Base-by-base conservation (phyloP, 2,797 vertebrate species). In the Gastrophryne carolinensis region DNA sequence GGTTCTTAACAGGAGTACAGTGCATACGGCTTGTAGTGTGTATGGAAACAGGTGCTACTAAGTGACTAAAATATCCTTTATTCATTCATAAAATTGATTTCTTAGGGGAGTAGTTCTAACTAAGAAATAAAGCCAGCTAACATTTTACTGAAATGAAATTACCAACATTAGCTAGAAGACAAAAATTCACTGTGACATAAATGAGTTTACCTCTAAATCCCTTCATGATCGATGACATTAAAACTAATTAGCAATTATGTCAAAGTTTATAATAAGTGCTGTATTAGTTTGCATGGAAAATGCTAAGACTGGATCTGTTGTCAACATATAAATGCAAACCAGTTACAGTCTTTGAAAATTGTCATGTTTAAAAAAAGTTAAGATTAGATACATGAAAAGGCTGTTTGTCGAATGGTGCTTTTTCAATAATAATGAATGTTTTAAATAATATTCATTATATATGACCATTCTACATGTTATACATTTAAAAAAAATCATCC, bases 171-270 rank as follows among this genome's bases (percentile, higher is more conserved):
- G 13, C 27, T 50, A 29, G 11, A 50, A 21, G n/a, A 50, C 3
- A 32, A 64, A 17, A 64, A 49, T 64, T 47, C n/a, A 19, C 12
- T 21, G 8, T 49, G 41, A 19, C 26, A 32, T 50, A 34, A 65
- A 34, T 50, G 6, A 32, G 3, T 23, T 4, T 52, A 29, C 3
- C 47, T 52, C 12, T 10, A 32, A 49, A 64, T 30, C 27, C 10
- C 24, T 41, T 62, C 62, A 49, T 30, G 30, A 66, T 30, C 27
- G 17, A 34, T 52, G 21, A 24, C 21, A 52, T 52, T 66, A 24
- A 65, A 66, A 24, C 15, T 4, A 66, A 66, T 52, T 24, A 52
- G 30, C 29, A 66, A 9, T 66, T 66, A 34, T 34, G 35, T 49
- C 32, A 15, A 56, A 4, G 15, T 56, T 56, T 56, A 56, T 56